Evolutionary conservation across 2,113 vertebrate species (phyloP).

Genomic region (Cercopithecus mona): DNA sequence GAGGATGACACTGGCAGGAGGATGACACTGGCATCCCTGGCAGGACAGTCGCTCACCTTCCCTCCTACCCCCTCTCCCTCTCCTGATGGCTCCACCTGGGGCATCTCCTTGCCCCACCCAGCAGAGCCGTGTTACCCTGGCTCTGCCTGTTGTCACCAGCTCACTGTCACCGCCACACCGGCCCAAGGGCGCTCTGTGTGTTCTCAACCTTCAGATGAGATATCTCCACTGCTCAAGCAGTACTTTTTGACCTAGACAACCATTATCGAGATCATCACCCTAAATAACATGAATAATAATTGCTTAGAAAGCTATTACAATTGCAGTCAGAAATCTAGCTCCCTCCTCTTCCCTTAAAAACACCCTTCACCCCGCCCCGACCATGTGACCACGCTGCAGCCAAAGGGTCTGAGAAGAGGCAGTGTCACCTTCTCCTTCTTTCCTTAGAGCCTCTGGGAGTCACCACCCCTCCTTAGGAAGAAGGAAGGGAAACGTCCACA

Average conservation of each 20-base stretch:
- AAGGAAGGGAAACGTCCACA: background rate
- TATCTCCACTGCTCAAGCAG: rapidly evolving
- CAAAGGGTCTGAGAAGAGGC: background rate
- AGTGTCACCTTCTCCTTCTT: background rate
- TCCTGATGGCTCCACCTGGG: background rate
- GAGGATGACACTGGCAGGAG: background rate
- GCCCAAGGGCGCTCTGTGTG: background rate
- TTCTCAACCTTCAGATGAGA: rapidly evolving
- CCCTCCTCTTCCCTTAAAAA: background rate
- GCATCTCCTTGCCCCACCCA: rapidly evolving
- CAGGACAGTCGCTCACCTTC: rapidly evolving
- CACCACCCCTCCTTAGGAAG: no score
- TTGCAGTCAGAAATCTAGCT: rapidly evolving
- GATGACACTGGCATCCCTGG: background rate
- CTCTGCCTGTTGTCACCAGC: background rate
- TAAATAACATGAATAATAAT: rapidly evolving
- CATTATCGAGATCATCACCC: rapidly evolving
- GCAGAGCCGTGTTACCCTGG: background rate
- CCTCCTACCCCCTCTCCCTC: rapidly evolving
- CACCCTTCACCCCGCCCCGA: rapidly evolving
- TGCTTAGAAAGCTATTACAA: background rate
- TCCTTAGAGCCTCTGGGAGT: rapidly evolving
- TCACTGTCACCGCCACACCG: rapidly evolving
- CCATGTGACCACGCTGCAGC: rapidly evolving
- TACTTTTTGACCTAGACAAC: rapidly evolving